phyloP scores from a whole-genome alignment of 2,888 invertebrate genomes.

The Caenorhabditis sp. region DNA sequence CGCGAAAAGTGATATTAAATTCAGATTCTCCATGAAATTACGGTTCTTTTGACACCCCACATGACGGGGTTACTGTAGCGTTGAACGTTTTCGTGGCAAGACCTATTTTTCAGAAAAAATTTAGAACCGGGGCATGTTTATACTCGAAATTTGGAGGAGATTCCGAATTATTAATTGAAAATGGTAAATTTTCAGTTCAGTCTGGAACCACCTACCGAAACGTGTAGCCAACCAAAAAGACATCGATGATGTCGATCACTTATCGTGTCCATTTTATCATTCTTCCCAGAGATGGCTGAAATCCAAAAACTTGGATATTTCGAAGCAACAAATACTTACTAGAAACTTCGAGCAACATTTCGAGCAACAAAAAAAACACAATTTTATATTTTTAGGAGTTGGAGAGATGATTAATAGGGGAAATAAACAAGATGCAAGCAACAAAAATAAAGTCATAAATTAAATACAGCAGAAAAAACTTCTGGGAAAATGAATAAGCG shows the following conservation, averaged over 20 bases:
- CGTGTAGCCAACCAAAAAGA: conserved; percentile 42
- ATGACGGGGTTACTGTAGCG: no score
- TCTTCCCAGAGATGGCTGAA: conserved; percentile 5
- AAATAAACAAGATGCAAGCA: no score
- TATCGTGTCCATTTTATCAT: conserved; percentile 43
- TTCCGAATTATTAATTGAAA: no score
- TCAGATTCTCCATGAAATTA: neutral
- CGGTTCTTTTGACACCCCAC: no score
- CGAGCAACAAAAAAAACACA: neutral
- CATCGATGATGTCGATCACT: conserved; percentile 41
- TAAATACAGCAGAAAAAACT: neutral
- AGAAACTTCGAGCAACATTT: neutral
- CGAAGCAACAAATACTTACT: neutral
- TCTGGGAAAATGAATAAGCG: no score
- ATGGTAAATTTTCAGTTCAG: no score
- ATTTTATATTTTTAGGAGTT: neutral
- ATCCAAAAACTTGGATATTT: neutral
- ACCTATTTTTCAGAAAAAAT: no score
- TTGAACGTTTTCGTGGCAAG: no score
- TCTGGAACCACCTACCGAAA: conserved; percentile 16
- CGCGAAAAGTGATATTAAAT: neutral
- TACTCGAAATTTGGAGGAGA: neutral
- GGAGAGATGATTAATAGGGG: no score
- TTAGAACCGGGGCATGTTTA: neutral
- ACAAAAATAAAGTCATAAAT: neutral